Percentiles rank a stretch among this genome's conserved stretches.
These are phyloP conservation scores for Sceliomorpha sp. DNA, from an alignment of 2,888 invertebrate genomes.

Conservation along the genomic window DNA sequence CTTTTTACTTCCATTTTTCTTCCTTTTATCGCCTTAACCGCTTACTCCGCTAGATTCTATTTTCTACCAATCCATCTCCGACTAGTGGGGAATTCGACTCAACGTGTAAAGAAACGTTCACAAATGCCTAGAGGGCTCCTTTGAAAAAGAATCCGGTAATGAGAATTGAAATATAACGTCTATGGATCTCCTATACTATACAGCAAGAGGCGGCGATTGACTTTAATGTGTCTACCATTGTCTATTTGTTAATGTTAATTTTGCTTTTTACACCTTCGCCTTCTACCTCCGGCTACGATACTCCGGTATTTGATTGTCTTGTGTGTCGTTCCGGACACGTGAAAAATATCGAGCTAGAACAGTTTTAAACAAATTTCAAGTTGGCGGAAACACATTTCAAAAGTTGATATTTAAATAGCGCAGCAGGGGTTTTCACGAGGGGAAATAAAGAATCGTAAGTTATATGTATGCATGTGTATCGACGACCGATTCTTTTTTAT, in stretches of 20 bases:
- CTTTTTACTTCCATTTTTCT: conserved; percentile 26
- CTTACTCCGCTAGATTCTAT: conserved; percentile 57
- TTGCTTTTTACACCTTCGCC: conserved; percentile 1
- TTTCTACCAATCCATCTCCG: conserved; percentile 62
- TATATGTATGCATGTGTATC: no score
- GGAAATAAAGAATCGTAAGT: no score
- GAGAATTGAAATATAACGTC: conserved; percentile 66
- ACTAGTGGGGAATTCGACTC: conserved; percentile 56
- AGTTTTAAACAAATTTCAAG: conserved; percentile 21
- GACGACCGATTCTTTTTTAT: no score
- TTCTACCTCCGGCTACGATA: not conserved
- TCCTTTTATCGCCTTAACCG: conserved; percentile 37
- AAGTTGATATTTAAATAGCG: no score
- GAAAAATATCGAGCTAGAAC: no score
- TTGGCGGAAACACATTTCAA: no score
- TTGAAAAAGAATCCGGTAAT: conserved; percentile 60
- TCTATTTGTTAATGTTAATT: conserved; percentile 33
- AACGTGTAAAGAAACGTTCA: conserved; percentile 60
- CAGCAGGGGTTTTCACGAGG: no score
- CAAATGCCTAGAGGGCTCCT: conserved; percentile 48
- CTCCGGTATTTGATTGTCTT: conserved; percentile 10
- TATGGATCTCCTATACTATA: conserved; percentile 62
- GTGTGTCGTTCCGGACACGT: conserved; percentile 10
- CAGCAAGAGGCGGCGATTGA: conserved; percentile 59
- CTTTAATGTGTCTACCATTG: conserved; percentile 44